phyloP scores from a whole-genome alignment of 1,140 invertebrate genomes.

The Drosophila nigromelanica region DNA sequence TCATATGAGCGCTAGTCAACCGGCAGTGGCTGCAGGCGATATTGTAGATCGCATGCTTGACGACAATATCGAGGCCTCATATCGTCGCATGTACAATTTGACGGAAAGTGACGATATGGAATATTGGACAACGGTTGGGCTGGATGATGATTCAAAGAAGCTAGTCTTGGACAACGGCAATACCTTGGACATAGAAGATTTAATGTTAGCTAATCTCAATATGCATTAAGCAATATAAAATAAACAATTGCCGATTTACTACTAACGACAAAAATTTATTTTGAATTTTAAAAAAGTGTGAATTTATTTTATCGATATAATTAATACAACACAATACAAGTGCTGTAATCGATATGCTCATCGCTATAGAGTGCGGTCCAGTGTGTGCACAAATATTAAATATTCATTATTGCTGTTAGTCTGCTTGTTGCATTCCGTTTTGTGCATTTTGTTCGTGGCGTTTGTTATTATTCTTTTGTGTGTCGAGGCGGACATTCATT shows the following conservation, averaged over 20 bases:
- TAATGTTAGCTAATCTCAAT: conserved; percentile 41
- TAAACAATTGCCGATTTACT: too few relatives aligned
- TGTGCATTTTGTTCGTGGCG: conserved; percentile 36
- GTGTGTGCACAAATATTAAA: conserved; percentile 41
- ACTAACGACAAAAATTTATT: too few relatives aligned
- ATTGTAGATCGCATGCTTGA: conserved; percentile 78
- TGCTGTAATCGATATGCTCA: not conserved
- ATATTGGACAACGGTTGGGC: conserved; percentile 48
- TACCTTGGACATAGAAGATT: conserved; percentile 42
- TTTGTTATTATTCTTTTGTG: conserved; percentile 54
- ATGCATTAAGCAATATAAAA: conserved; percentile 2
- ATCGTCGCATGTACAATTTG: conserved; percentile 68
- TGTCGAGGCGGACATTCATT: conserved; percentile 22
- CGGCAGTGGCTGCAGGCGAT: conserved; percentile 30
- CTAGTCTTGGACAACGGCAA: conserved; percentile 58
- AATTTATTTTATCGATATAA: conserved; percentile 2
- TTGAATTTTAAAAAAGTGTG: too few relatives aligned
- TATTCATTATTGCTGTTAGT: conserved; percentile 1
- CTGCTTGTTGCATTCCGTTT: conserved; percentile 54
- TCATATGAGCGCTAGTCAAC: conserved; percentile 11
- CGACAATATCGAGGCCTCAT: conserved; percentile 76
- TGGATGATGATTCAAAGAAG: conserved; percentile 78
- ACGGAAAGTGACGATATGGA: conserved; percentile 36
- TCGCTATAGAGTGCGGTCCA: not conserved
- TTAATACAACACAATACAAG: not conserved